Percentiles rank a stretch among this genome's conserved stretches.
These are phyloP conservation scores for Ceratoteleas bidentatus DNA, from an alignment of 1,140 invertebrate species.

Conservation along the genomic window DNA sequence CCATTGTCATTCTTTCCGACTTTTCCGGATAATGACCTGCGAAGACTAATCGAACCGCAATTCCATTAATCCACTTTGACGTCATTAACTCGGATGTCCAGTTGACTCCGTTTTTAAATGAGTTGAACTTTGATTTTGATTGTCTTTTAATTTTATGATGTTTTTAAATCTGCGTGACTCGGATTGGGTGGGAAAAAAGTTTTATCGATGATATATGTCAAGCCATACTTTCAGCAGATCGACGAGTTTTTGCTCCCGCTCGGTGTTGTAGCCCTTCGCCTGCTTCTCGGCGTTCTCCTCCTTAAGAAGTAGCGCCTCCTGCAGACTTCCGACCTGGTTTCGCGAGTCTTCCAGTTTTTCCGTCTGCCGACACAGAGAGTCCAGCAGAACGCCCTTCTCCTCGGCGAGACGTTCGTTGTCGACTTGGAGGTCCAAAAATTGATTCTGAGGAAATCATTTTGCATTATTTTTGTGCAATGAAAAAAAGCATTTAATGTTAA, in stretches of 20 bases:
- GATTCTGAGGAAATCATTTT: slow-evolving; percentile 78
- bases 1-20: no score
- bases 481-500: no score
- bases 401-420: slow-evolving; percentile 93
- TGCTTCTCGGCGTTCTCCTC: slow-evolving; percentile 84
- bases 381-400: slow-evolving; percentile 93
- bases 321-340: slow-evolving; percentile 87
- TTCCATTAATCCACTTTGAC: no score
- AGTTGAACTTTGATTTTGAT: no score
- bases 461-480: no score
- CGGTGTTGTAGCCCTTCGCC: slow-evolving; percentile 83
- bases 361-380: slow-evolving; percentile 95
- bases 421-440: slow-evolving; percentile 91
- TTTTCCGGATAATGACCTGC: no score
- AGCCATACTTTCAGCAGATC: slow-evolving; percentile 87
- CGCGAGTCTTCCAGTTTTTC: slow-evolving; percentile 93
- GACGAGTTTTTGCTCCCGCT: slow-evolving; percentile 92
- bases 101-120: no score
- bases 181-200: no score
- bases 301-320: slow-evolving; percentile 85
- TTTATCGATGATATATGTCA: neutral
- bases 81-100: no score
- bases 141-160: no score
- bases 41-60: no score
- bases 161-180: no score